Evolutionary conservation across 2,888 invertebrate species (phyloP), one percentile per base, ranked within the genome.

Genomic region (Epirrhoe alternata): DNA sequence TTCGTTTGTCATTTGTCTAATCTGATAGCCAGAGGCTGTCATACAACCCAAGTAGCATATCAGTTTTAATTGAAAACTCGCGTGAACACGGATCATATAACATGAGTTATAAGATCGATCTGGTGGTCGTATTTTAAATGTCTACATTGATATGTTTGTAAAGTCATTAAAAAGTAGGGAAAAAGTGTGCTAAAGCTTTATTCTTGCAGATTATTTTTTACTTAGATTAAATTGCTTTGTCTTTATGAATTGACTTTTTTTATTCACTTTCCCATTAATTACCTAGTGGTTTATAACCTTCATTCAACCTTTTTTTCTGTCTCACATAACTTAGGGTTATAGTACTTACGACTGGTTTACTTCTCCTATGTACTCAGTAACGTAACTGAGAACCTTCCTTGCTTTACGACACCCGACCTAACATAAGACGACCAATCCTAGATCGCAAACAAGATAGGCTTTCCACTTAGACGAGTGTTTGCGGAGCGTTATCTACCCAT

Each of bases 61-160:
- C 64, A 63, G 53, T 60, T 71, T 53, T 66, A 71, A 73, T 73
- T 73, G 70, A 73, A 70, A 69, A 64, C 58, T 45, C 47, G 66
- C 61, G 62, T 73, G 57, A 66, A 67, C 68, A 61, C 61, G 59
- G 62, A 60, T 65, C 53, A 50, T 8, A 42, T 42, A 47, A 59
- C 65, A 33, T 69, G 63, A 64, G 64, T 49, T 55, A 50, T 58
- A 64, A 68, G 60, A 56, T 42, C 3, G 10, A 24, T 59, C 17
- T 14, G 49, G 60, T 63, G 49, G 53, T 49, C 55, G 38, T 57
- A 63, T 55, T 12, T 38, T 61, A 49, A 61, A 60, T 16, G 59
- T 64, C 57, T 45, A 42, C 45, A 60, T 60, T 60, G 62, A 67
- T 50, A 50, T 66, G 51, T 66, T 62, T 69, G 61, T 7, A 53